These are phyloP conservation scores for Ornithorhynchus anatinus DNA, from an alignment of 2,113 vertebrate species.

Conservation along the genomic window DNA sequence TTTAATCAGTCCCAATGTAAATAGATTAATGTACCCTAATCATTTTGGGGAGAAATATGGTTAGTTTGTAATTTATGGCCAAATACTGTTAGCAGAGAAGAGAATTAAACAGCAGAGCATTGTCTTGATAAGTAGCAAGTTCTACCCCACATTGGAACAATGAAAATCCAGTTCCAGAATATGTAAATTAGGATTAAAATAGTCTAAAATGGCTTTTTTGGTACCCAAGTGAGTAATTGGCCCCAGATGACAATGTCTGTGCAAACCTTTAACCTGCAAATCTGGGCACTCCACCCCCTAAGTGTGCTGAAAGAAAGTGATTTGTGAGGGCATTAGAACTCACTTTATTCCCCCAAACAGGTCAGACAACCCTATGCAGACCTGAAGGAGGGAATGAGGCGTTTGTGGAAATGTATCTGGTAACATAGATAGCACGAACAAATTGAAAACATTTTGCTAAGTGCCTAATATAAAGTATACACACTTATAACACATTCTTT, in stretches of 20 bases:
- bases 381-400: neutral
- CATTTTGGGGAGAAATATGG: neutral
- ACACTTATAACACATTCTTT: neutral
- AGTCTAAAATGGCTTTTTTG: neutral
- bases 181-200: neutral
- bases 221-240: neutral
- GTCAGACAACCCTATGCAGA: neutral
- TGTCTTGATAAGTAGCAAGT: constrained; percentile 1
- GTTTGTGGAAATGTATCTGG: neutral
- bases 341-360: too few species aligned
- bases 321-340: neutral
- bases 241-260: neutral
- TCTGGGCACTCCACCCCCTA: neutral
- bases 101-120: neutral
- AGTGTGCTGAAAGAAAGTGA: too few species aligned
- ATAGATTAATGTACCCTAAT: neutral
- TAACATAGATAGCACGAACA: neutral
- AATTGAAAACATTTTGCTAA: neutral
- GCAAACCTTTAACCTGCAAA: neutral
- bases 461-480: neutral
- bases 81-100: neutral
- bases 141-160: neutral
- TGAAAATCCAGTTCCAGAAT: neutral
- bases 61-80: neutral
- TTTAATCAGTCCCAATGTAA: neutral